Evolutionary conservation across 2,797 vertebrate species (phyloP).

Genomic region (Pangasius djambal): DNA sequence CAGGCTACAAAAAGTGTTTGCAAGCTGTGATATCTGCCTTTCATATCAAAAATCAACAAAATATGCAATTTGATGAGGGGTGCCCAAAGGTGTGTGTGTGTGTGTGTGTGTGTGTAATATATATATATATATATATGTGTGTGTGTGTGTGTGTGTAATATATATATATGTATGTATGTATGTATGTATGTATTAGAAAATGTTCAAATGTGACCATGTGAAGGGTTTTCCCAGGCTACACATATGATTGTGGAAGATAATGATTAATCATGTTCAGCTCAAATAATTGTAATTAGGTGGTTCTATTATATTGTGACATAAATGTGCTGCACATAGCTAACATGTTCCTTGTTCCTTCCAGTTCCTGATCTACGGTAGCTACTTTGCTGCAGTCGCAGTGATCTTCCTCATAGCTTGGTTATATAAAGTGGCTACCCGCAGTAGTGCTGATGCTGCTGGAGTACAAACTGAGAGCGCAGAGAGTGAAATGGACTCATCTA

Average conservation of each 20-base stretch:
- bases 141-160: too few species aligned
- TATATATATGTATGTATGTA: too few species aligned
- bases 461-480: constrained; percentile 27
- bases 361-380: constrained; percentile 90
- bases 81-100: too few species aligned
- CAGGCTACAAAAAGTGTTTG: neutral
- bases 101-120: too few species aligned
- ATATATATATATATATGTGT: too few species aligned
- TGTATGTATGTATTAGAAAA: too few species aligned
- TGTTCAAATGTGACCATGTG: too few species aligned
- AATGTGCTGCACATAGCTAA: neutral
- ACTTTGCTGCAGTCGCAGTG: constrained; percentile 85
- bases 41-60: neutral
- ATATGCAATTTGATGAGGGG: neutral
- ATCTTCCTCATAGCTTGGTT: constrained; percentile 85
- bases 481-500: neutral
- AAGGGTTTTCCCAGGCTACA: too few species aligned
- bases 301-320: neutral
- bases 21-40: neutral
- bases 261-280: too few species aligned
- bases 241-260: too few species aligned
- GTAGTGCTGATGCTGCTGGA: constrained; percentile 45
- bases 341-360: constrained; percentile 57
- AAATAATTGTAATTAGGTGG: neutral
- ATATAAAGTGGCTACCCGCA: constrained; percentile 71